These are phyloP conservation scores for Hyppa rectilinea DNA, from an alignment of 2,888 invertebrate species.

Conservation along the genomic window DNA sequence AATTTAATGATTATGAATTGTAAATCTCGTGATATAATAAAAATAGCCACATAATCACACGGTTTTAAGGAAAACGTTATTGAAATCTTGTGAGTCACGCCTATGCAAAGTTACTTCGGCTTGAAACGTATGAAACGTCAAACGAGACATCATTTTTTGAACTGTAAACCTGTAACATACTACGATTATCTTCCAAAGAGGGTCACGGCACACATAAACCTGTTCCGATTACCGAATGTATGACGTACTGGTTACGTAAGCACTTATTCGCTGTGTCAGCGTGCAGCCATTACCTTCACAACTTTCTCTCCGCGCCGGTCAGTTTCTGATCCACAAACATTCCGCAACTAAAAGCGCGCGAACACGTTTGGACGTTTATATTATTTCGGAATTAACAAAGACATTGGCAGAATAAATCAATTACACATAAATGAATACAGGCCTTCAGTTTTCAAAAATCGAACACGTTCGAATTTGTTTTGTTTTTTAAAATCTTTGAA, in stretches of 20 bases:
- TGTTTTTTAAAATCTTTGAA: not conserved
- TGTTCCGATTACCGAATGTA: constrained; percentile 27
- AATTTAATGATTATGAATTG: too few relatives aligned
- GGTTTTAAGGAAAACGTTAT: too few relatives aligned
- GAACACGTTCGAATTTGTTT: not conserved
- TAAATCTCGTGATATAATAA: too few relatives aligned
- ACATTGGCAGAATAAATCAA: not conserved
- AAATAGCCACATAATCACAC: too few relatives aligned
- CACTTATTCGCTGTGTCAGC: constrained; percentile 52
- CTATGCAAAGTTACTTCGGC: too few relatives aligned
- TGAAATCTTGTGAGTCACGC: too few relatives aligned
- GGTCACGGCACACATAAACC: constrained; percentile 44
- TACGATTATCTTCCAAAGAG: constrained; percentile 28
- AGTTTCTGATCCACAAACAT: constrained; percentile 58
- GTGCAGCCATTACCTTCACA: constrained; percentile 47
- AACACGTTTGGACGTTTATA: constrained; percentile 33
- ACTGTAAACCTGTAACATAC: not conserved
- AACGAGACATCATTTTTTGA: too few relatives aligned
- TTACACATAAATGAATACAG: not conserved
- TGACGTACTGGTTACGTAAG: constrained; percentile 58
- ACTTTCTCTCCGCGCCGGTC: constrained; percentile 69
- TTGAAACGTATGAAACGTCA: too few relatives aligned
- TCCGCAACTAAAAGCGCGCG: constrained; percentile 48
- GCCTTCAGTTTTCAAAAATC: not conserved
- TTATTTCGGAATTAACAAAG: not conserved